Evolutionary conservation across 37 sponge, comb jelly and placozoan genomes (phyloP).

Genomic region (Axinella damicornis): DNA sequence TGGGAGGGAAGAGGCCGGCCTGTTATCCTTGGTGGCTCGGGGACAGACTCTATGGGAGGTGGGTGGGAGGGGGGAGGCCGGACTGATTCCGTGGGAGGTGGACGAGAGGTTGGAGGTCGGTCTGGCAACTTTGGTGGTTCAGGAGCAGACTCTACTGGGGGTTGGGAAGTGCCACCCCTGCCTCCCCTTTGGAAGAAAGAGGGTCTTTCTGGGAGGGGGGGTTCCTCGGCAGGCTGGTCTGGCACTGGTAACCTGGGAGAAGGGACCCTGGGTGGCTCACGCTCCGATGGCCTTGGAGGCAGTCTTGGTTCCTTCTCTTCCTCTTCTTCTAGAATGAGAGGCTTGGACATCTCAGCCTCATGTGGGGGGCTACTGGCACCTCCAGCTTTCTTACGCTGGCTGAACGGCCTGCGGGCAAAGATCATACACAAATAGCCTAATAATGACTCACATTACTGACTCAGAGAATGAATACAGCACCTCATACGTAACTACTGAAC

Average conservation of each 20-base stretch:
- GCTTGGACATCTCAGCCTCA: not conserved
- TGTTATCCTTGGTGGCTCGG: not conserved
- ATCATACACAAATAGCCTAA: no score
- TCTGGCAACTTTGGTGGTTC: not conserved
- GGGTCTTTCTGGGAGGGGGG: not conserved
- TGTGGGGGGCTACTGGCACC: not conserved
- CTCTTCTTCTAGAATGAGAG: not conserved
- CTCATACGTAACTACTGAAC: no score
- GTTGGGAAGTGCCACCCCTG: not conserved
- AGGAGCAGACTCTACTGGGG: not conserved
- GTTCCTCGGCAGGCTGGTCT: not conserved
- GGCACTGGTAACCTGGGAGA: not conserved
- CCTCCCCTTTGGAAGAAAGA: no score
- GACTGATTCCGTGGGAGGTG: not conserved
- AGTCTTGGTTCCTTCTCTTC: not conserved
- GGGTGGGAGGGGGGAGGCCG: not conserved
- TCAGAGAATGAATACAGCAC: no score
- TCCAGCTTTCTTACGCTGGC: not conserved
- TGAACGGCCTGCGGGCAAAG: no score
- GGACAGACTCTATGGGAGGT: not conserved
- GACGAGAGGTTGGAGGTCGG: not conserved
- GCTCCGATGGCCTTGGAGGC: not conserved
- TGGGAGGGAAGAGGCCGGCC: not conserved
- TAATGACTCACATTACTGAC: no score
- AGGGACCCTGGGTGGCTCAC: not conserved